Evolutionary conservation across 2,888 invertebrate species (phyloP).

Genomic region (Dermolepida albohirtum): DNA sequence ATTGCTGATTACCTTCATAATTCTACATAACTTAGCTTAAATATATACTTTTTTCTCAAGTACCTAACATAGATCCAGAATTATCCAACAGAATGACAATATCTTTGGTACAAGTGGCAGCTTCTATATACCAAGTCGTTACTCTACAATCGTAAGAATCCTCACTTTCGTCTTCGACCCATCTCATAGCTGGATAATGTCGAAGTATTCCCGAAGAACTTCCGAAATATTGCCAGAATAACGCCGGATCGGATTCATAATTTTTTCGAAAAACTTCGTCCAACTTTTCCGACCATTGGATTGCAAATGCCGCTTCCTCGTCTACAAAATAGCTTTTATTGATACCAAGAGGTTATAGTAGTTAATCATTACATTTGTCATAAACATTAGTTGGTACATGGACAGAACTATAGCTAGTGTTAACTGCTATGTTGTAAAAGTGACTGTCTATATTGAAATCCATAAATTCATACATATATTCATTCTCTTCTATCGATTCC

Average conservation of each 20-base stretch:
- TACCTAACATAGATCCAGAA: conserved; percentile 96
- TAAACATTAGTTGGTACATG: conserved; percentile 96
- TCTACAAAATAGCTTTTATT: background rate
- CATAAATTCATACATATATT: conserved; percentile 69
- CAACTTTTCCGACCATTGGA: conserved; percentile 90
- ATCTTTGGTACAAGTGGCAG: conserved; percentile 97
- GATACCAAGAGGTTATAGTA: background rate
- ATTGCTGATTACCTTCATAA: too few relatives aligned
- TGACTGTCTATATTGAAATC: conserved; percentile 79
- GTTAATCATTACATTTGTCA: conserved; percentile 75
- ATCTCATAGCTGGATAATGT: conserved; percentile 82
- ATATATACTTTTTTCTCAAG: conserved; percentile 52
- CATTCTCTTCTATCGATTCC: conserved; percentile 57
- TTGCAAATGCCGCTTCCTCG: conserved; percentile 75
- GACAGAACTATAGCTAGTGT: conserved; percentile 84
- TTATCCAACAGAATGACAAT: conserved; percentile 94
- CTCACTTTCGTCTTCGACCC: conserved; percentile 69
- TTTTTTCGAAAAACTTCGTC: conserved; percentile 88
- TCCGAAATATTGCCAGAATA: conserved; percentile 98
- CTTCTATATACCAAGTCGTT: conserved; percentile 96
- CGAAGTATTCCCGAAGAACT: conserved; percentile 93
- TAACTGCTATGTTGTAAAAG: conserved; percentile 86
- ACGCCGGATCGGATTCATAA: conserved; percentile 87
- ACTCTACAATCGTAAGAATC: conserved; percentile 95
- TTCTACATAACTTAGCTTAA: too few relatives aligned